Percentiles rank a stretch among this genome's conserved stretches.
Evolutionary conservation across 2,888 invertebrate species (phyloP).

Genomic region (Gymnoscelis rufifasciata): DNA sequence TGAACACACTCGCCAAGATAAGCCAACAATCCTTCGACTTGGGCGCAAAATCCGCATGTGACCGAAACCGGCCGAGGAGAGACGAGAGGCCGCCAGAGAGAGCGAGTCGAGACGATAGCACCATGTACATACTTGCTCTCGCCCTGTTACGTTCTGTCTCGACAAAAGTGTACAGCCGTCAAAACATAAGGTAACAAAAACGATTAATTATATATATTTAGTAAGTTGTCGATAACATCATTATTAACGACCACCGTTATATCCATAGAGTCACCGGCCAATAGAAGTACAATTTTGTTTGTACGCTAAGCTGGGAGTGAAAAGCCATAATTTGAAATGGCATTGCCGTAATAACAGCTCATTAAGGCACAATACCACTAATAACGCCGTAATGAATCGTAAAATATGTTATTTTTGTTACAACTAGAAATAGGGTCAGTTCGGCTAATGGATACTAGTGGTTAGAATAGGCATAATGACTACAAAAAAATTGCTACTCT

Average conservation of each 20-base stretch:
- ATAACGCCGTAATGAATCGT: slow-evolving; percentile 18
- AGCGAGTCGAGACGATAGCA: no score
- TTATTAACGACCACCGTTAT: background rate
- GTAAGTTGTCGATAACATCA: background rate
- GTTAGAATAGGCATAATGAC: no score
- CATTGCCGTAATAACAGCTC: slow-evolving; percentile 18
- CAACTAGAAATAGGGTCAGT: slow-evolving; percentile 14
- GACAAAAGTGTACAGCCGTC: no score
- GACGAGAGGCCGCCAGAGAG: no score
- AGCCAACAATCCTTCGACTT: no score
- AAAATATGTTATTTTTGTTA: slow-evolving; percentile 15
- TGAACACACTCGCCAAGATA: no score
- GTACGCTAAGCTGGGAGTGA: slow-evolving; percentile 11
- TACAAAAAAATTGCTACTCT: no score
- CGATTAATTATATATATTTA: background rate
- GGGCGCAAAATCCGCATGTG: no score
- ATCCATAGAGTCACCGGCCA: slow-evolving; percentile 2
- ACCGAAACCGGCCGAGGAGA: no score
- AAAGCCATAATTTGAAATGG: slow-evolving; percentile 25
- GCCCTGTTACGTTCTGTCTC: no score
- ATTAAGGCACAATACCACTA: slow-evolving; percentile 19
- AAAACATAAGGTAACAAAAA: background rate
- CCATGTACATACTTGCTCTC: no score
- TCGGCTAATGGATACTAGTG: no score
- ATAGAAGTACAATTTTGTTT: slow-evolving; percentile 1